phyloP scores from a whole-genome alignment of 2,797 vertebrate species.

The Sarcoramphus papa region DNA sequence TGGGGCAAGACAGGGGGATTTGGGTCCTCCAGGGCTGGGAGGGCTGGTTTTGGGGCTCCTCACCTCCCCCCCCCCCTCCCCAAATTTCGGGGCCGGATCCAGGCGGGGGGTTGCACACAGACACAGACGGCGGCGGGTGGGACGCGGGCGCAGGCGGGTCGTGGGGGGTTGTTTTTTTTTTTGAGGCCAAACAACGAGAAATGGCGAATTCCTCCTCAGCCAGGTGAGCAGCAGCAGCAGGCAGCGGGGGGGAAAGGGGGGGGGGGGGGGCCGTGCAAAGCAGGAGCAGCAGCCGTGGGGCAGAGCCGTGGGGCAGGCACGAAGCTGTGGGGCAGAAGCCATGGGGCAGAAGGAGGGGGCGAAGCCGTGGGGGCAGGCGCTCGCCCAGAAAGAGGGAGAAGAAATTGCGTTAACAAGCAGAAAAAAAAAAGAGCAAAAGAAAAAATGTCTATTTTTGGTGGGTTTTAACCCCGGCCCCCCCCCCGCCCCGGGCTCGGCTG shows the following conservation, averaged over 20 bases:
- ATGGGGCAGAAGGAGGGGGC: too few species aligned
- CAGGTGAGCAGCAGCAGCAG: background rate
- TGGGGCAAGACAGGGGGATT: background rate
- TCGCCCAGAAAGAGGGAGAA: background rate
- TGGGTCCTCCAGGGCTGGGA: background rate
- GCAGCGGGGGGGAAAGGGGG: background rate
- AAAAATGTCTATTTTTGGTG: background rate
- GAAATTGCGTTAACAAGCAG: background rate
- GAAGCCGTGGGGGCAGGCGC: background rate
- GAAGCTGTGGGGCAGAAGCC: too few species aligned
- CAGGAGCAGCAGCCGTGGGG: background rate
- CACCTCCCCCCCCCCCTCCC: background rate
- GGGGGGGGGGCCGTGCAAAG: background rate
- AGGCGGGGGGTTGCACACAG: background rate
- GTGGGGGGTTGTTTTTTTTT: background rate
- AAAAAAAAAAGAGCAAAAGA: background rate
- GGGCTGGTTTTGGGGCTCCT: background rate
- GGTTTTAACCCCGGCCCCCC: background rate
- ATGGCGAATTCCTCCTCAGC: background rate
- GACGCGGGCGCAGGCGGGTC: background rate
- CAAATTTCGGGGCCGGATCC: background rate
- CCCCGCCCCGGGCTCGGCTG: too few species aligned
- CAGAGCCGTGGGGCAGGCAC: background rate
- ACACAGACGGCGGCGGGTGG: background rate
- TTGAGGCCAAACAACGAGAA: background rate